Base-by-base conservation (phyloP, 2,113 vertebrate species). In the Ageneiosus marmoratus region DNA sequence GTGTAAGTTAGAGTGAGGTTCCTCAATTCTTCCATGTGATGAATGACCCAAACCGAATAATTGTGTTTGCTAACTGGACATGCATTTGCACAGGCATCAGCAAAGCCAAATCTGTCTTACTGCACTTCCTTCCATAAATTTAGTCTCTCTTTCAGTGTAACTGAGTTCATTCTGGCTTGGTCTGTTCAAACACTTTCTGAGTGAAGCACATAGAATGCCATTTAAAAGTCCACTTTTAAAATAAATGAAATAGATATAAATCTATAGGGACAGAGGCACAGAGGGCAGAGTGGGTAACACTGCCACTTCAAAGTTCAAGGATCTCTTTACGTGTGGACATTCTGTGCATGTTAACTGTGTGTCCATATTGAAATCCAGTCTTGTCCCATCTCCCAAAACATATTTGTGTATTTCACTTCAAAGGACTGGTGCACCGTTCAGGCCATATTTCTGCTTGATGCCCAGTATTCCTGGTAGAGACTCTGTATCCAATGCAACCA, bases 1-100 rank as follows among this genome's bases (percentile, higher is more conserved):
- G 89, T 90, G 91, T 92, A 93, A 93, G 92, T 92, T 92, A 92
- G 88, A 82, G 55, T 65, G 85, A 86, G 83, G 46, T 91, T 83
- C 87, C 86, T 86, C 56, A 62, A 82, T 65, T 67, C 41, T 77
- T 79, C 48, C 32, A 78, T 63, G 51, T 89, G 85, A 88, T 86
- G 84, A 90, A 93, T 88, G 88, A 84, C 82, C 80, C 84, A 83
- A 86, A 79, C 83, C 83, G 81, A 83, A 86, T 86, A 89, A 89
- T 85, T 70, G 79, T 88, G 84, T 88, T 89, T 89, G 88, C 89
- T 87, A 88, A 89, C 89, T 81, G 87, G 88, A 84, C 88, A 88
- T 85, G 77, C 87, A 85, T 89, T 87, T 90, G 85, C 67, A 53
- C 80, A 24, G 24, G 74, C 85, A 87, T 87, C 91, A 83, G 88